Evolutionary conservation across 1,140 invertebrate species (phyloP), one percentile per base, ranked within the genome.

Genomic region (Drosophila sp.): DNA sequence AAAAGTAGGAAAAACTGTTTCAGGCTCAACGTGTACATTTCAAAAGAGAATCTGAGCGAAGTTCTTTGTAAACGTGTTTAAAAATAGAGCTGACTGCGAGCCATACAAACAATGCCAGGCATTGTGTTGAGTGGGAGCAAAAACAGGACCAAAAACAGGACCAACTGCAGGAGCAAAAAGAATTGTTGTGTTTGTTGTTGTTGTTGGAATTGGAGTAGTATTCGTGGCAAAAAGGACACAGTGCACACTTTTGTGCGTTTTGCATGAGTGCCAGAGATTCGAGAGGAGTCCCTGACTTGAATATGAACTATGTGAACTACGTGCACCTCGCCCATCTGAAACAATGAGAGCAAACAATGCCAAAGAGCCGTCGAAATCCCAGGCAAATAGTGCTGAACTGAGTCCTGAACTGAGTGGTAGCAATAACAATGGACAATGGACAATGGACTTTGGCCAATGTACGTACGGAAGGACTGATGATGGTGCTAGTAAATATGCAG

Each of bases 21-120:
- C 13, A 32, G 64, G 54, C 64, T 18, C 64, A 50, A 32, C 69
- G 69, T 72, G 69, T 65, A 38, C 62, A 57, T 58, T 66, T 72
- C 69, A 72, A 66, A 58, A 57, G 69, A 25, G 61, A 65, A 65
- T 56, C 43, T 34, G 13, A 72, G 69, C 69, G 16, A 56, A 66
- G 69, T 72, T 66, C 69, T 72, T 66, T 66, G 69, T 50, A 58
- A 72, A 72, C 69, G 69, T 72, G 69, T 72, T 72, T 72, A 65
- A 66, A 72, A 72, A 64, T 72, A 72, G 69, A 72, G 21, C 21
- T 21, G 21, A 21, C 21, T 21, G 21, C 21, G 21, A 21, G 45
- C 54, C 64, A 29, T 43, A 18, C 69, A 66, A 66, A 72, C 69
- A 72, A 72, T 66, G 69, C 34, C 9, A 4, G 4, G 43, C 62